phyloP scores from a whole-genome alignment of 2,113 vertebrate genomes.

The Xiphorhynchus elegans region DNA sequence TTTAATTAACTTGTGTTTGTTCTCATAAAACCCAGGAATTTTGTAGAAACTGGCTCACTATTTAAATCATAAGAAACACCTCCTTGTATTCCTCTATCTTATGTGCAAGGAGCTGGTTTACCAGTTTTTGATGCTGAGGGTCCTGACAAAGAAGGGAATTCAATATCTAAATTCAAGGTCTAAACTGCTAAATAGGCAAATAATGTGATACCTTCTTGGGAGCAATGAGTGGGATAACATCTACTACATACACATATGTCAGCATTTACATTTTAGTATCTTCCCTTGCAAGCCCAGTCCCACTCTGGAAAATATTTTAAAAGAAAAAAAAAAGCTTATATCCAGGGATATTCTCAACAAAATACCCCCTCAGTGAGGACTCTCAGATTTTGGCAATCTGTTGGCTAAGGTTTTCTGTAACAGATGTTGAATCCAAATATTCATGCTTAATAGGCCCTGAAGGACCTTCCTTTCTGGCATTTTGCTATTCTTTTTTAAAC shows the following conservation, averaged over 20 bases:
- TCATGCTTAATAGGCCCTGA: not conserved
- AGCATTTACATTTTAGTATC: not conserved
- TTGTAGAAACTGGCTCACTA: not conserved
- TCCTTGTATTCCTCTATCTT: not conserved
- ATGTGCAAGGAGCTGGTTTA: not conserved
- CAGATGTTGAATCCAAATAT: slow-evolving; percentile 11
- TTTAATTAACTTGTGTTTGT: not conserved
- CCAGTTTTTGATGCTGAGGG: not conserved
- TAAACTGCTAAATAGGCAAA: not conserved
- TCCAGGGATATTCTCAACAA: not conserved
- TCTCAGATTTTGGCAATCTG: not conserved
- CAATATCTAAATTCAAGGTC: not conserved
- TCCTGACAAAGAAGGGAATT: not conserved
- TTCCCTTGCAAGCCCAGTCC: not conserved
- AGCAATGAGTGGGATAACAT: not conserved
- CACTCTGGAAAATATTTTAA: not conserved
- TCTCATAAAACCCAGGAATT: not conserved
- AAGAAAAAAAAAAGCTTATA: not conserved
- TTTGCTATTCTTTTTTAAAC: not conserved
- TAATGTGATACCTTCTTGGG: not conserved
- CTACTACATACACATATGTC: not conserved
- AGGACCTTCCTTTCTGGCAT: not conserved
- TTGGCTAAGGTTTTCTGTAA: not conserved
- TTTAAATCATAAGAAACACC: not conserved
- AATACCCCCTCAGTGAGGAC: not conserved